Conservation (phyloP, 2,113 vertebrate species). For the Menidia beryllina region DNA sequence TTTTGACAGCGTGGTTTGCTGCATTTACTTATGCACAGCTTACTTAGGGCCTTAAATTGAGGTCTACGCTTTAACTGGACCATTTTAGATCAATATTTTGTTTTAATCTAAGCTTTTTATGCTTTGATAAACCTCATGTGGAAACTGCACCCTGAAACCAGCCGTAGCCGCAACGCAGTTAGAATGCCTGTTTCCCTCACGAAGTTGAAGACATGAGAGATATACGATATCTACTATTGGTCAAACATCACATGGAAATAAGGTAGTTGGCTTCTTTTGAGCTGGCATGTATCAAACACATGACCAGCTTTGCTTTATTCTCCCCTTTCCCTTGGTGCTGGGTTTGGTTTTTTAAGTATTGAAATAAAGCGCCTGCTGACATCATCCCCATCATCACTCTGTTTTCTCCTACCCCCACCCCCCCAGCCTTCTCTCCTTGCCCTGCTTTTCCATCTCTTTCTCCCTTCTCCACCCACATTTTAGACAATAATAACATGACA, state of each 20-base stretch:
- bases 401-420: not conserved
- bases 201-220: no score
- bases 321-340: slow-evolving; percentile 30
- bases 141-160: not conserved
- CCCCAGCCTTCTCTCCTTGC: not conserved
- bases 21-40: not conserved
- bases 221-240: no score
- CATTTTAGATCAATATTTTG: not conserved
- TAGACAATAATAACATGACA: not conserved
- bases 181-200: no score
- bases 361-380: slow-evolving; percentile 52
- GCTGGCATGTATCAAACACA: no score
- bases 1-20: not conserved
- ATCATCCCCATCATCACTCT: slow-evolving; percentile 39
- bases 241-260: no score
- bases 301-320: slow-evolving; percentile 9
- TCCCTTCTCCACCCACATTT: slow-evolving; percentile 34
- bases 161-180: no score
- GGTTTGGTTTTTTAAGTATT: slow-evolving; percentile 40
- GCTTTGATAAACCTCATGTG: no score
- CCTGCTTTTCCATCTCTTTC: slow-evolving; percentile 37
- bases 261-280: no score
- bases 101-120: not conserved
- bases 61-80: not conserved
- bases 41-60: not conserved